Evolutionary conservation across 2,113 vertebrate species (phyloP), one percentile per base, ranked within the genome.

Genomic region (Oryzias curvinotus): DNA sequence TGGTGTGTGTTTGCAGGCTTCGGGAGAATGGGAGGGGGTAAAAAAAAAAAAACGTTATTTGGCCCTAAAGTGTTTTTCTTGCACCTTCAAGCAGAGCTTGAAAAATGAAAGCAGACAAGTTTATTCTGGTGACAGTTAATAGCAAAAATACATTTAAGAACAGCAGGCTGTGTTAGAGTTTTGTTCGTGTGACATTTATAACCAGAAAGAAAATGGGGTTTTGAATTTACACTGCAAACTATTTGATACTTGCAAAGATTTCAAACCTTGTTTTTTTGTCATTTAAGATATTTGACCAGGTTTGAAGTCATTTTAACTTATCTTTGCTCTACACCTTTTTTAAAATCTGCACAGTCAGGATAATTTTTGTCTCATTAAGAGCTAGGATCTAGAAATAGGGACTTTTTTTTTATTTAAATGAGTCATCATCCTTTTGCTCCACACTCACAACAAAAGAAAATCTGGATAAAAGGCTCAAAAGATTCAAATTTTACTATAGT

Each of bases 101-200:
- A 46, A 21, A 62, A 75, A 77, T 43, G 1, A 60, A 55, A 28
- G 16, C 2, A 4, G 21, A 60, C 14, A 41, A 12, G 30, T 14
- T 52, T 28, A 50, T 61, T 61, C 45, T 49, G 7, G 25, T 43
- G 46, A 41, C 45, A 52, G 48, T 67, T 66, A 21, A 61, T 71
- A 19, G 55, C 51, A 19, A 57, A 76, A 62, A 26, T 45, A 23
- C 18, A 42, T 67, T 62, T 28, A 59, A 52, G 43, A 57, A 42
- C 21, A 63, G 47, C 14, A 46, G 12, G 14, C n/a, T 5, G 1
- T 44, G 25, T 52, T 45, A 4, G 48, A 45, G 7, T 28, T 67
- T 50, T 25, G 10, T 36, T 19, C 49, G 46, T 18, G 5, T 62
- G 65, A 46, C 19, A 54, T 76, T 71, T 73, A 57, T 28, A 44